Conservation (phyloP, 2,797 vertebrate species). For the Spondyliosoma cantharus region DNA sequence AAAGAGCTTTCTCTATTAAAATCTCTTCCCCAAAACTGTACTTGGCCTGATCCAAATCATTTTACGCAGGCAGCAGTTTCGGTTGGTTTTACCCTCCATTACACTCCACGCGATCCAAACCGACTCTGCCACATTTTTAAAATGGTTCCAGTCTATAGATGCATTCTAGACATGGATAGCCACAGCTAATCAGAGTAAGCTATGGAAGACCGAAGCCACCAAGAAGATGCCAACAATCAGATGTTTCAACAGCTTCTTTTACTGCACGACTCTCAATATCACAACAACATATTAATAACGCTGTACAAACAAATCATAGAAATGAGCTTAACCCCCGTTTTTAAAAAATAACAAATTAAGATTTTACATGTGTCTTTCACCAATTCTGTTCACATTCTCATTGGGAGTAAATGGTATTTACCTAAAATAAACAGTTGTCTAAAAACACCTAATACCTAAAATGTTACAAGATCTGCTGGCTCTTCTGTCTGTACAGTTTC, state of each 20-base stretch:
- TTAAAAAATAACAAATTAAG: constrained; percentile 25
- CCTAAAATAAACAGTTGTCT: constrained; percentile 29
- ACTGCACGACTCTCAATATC: constrained; percentile 30
- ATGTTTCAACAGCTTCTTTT: constrained; percentile 47
- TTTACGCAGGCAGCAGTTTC: not conserved
- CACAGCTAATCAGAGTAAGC: not conserved
- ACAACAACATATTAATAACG: constrained; percentile 48
- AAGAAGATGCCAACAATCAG: constrained; percentile 33
- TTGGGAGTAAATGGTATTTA: constrained; percentile 41
- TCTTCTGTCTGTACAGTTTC: constrained; percentile 50
- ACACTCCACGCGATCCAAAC: not conserved
- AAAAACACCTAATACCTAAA: constrained; percentile 65
- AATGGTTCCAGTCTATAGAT: not conserved
- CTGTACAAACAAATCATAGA: constrained; percentile 57
- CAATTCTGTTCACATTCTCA: constrained; percentile 69
- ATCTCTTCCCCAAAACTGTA: no score
- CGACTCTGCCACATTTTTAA: constrained; percentile 23
- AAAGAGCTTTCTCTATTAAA: no score
- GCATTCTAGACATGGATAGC: not conserved
- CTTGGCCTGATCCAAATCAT: not conserved
- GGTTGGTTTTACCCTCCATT: not conserved
- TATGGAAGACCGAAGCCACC: not conserved
- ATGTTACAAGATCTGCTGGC: constrained; percentile 64
- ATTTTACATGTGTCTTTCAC: constrained; percentile 37
- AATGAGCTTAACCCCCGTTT: constrained; percentile 37